Percentiles rank a stretch among this genome's conserved stretches.
phyloP scores from a whole-genome alignment of 2,888 invertebrate species.

The Sinotaia quadrata region DNA sequence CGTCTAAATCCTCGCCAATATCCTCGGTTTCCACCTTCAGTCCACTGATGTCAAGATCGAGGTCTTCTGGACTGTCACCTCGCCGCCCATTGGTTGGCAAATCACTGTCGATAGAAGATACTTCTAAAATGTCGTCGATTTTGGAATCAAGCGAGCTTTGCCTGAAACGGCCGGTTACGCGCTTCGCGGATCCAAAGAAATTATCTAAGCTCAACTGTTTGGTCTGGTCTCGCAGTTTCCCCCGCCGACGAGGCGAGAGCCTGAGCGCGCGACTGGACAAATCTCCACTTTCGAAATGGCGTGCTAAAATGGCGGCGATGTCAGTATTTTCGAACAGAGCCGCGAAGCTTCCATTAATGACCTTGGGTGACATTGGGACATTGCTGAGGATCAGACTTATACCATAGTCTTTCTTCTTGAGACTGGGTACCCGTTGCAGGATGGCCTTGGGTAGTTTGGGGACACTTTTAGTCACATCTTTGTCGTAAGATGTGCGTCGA shows the following conservation, averaged over 20 bases:
- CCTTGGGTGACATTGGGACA: constrained; percentile 96
- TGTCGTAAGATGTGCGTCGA: constrained; percentile 1
- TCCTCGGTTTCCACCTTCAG: constrained; percentile 1
- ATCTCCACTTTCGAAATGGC: constrained; percentile 27
- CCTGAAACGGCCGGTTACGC: constrained; percentile 46
- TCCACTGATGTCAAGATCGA: constrained; percentile 2
- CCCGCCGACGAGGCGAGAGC: constrained; percentile 64
- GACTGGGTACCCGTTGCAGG: constrained; percentile 26
- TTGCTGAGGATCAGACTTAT: constrained; percentile 93
- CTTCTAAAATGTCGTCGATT: constrained; percentile 69
- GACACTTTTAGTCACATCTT: background rate
- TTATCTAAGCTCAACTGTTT: constrained; percentile 69
- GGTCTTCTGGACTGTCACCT: background rate
- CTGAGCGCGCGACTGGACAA: constrained; percentile 53
- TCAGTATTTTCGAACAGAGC: constrained; percentile 66
- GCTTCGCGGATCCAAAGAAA: constrained; percentile 36
- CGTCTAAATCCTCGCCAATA: background rate
- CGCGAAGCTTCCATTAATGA: constrained; percentile 76
- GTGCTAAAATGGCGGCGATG: constrained; percentile 28
- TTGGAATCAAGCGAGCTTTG: constrained; percentile 69
- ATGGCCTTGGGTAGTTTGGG: background rate
- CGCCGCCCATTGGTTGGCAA: background rate
- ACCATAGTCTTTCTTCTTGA: constrained; percentile 79
- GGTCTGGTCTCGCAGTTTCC: constrained; percentile 58
- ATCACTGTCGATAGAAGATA: constrained; percentile 42